A percentile compares a stretch with the other conserved stretches of the same genome.
Evolutionary conservation across 2,888 invertebrate genomes (phyloP).

Genomic region (Magallana nippona): DNA sequence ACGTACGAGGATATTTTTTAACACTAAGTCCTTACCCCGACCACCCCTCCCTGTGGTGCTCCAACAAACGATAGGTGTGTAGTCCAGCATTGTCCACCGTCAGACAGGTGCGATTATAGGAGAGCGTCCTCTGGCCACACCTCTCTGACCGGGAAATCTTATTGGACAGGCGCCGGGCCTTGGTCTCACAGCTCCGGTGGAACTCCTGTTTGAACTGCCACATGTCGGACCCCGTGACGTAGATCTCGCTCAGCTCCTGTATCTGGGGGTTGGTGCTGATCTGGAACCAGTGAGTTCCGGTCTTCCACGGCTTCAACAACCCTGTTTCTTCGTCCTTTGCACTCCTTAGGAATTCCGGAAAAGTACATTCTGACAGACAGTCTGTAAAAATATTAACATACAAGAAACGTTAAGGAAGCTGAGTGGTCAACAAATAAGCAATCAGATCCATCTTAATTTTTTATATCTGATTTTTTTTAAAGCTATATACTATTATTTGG

Average conservation of each 20-base stretch:
- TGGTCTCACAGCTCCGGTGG: slow-evolving; percentile 63
- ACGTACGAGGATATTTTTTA: too few relatives aligned
- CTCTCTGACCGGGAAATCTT: slow-evolving; percentile 59
- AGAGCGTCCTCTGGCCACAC: slow-evolving; percentile 63
- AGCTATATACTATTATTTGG: too few relatives aligned
- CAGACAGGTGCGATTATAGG: slow-evolving; percentile 69
- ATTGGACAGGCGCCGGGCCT: slow-evolving; percentile 54
- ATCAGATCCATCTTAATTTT: too few relatives aligned
- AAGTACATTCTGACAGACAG: slow-evolving; percentile 56
- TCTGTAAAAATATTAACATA: slow-evolving; percentile 3
- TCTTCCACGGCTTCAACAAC: slow-evolving; percentile 67
- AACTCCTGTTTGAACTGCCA: slow-evolving; percentile 67
- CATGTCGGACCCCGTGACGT: slow-evolving; percentile 65
- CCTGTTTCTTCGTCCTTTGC: slow-evolving; percentile 58
- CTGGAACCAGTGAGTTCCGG: slow-evolving; percentile 70
- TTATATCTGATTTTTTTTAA: too few relatives aligned
- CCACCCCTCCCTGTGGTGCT: neutral
- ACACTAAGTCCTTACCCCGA: too few relatives aligned
- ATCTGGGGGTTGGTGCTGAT: slow-evolving; percentile 67
- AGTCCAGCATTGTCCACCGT: slow-evolving; percentile 2
- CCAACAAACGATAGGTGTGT: neutral
- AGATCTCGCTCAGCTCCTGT: slow-evolving; percentile 68
- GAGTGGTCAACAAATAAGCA: too few relatives aligned
- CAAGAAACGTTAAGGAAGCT: neutral
- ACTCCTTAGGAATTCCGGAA: slow-evolving; percentile 70